These are phyloP conservation scores for Myzus persicae DNA, from an alignment of 1,140 invertebrate species.

Conservation along the genomic window DNA sequence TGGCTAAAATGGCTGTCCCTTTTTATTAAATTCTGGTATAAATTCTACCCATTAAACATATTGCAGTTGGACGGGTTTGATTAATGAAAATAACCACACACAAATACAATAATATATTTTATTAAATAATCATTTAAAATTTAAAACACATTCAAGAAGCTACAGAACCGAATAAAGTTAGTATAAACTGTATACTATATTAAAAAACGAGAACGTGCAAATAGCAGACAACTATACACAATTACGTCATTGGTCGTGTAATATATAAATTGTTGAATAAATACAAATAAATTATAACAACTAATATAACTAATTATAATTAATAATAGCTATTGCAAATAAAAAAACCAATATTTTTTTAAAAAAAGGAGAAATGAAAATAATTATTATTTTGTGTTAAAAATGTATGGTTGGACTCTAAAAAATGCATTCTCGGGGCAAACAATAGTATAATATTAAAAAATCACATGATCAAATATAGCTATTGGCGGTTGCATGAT, in stretches of 20 bases:
- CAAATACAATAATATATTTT: conserved; percentile 19
- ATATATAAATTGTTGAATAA: too few species aligned
- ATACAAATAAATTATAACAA: background rate
- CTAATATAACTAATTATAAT: background rate
- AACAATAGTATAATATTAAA: background rate
- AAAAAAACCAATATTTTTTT: background rate
- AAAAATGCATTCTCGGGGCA: background rate
- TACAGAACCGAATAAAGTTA: too few species aligned
- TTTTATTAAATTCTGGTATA: background rate
- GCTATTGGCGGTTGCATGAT: too few species aligned
- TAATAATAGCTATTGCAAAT: background rate
- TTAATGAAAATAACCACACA: background rate
- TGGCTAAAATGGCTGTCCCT: too few species aligned
- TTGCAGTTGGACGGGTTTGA: background rate
- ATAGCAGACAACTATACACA: background rate
- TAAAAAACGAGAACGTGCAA: background rate
- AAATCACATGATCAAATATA: background rate
- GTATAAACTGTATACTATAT: background rate
- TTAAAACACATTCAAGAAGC: too few species aligned
- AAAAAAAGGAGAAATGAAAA: background rate
- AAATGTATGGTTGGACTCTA: background rate
- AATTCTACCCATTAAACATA: background rate
- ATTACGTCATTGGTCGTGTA: background rate
- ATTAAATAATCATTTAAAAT: too few species aligned
- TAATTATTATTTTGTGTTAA: too few species aligned